Conservation (phyloP, 2,113 vertebrate species). For the Danio rerio region GRCz12tu NC_133198.1:10511501-10512000, state of each 20-base stretch:
- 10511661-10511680: neutral
- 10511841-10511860: conserved; percentile 18
- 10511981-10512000: conserved; percentile 56
- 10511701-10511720: neutral
- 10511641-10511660: conserved; percentile 3
- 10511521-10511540: neutral
- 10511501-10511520: neutral
- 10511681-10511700: conserved; percentile 6
- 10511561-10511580: neutral
- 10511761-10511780: conserved; percentile 38
- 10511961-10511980: conserved; percentile 49
- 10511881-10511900: conserved; percentile 4
- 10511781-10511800: conserved; percentile 25
- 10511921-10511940: conserved; percentile 48
- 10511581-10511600: neutral
- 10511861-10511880: conserved; percentile 38
- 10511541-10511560: neutral
- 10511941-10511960: conserved; percentile 35
- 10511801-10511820: conserved; percentile 4
- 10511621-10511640: neutral
- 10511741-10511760: conserved; percentile 59
- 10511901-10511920: conserved; percentile 35
- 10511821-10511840: neutral
- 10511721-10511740: conserved; percentile 10
- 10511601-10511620: neutral